These are phyloP conservation scores for Torymus tubicola DNA, from an alignment of 2,888 invertebrate species.

Conservation along the genomic window DNA sequence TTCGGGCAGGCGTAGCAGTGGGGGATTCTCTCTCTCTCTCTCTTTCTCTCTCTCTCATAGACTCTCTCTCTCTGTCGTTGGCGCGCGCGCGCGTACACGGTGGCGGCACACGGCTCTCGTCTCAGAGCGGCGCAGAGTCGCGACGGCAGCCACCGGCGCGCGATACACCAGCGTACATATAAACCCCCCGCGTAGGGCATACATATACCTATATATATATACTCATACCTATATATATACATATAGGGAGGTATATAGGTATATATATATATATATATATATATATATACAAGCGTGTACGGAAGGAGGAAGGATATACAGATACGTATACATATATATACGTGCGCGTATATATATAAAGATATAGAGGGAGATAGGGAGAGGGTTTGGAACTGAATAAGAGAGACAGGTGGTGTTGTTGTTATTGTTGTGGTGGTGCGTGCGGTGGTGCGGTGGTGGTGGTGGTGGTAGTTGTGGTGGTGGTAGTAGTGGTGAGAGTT, in stretches of 20 bases:
- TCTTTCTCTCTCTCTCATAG: too few relatives aligned
- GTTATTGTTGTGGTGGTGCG: not conserved
- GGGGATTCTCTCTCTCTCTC: too few relatives aligned
- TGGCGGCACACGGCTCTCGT: slow-evolving; percentile 64
- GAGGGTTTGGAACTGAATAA: not conserved
- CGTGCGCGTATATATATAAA: not conserved
- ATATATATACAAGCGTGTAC: not conserved
- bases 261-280: slow-evolving; percentile 18
- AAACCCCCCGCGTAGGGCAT: not conserved
- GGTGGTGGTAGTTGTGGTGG: not conserved
- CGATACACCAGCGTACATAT: slow-evolving; percentile 65
- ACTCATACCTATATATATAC: slow-evolving; percentile 24
- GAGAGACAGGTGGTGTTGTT: not conserved
- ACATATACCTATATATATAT: not conserved
- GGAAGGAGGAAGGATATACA: not conserved
- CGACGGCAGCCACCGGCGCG: slow-evolving; percentile 77
- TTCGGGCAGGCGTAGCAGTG: slow-evolving; percentile 62
- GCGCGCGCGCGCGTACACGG: slow-evolving; percentile 1
- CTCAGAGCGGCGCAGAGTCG: slow-evolving; percentile 74
- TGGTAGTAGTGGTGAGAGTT: not conserved
- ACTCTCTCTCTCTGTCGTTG: not conserved
- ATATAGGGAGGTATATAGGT: not conserved
- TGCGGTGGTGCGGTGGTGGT: not conserved
- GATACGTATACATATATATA: not conserved
- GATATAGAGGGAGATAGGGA: too few relatives aligned